Evolutionary conservation across 1,140 invertebrate genomes (phyloP).

Genomic region (Brachionus rotundiformis): DNA sequence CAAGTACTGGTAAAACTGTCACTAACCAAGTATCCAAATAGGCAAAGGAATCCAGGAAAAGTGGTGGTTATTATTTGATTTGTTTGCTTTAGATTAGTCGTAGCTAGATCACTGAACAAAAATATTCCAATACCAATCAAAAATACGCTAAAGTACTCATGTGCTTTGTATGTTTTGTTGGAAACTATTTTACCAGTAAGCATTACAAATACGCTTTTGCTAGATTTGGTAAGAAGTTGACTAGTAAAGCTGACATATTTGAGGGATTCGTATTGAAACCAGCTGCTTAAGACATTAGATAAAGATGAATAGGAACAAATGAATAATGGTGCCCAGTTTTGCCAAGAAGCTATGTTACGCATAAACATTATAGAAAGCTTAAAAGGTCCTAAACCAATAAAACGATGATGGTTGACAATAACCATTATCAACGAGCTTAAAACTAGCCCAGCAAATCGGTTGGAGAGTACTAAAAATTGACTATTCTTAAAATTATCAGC

Average conservation of each 20-base stretch:
- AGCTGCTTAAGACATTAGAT: conserved; percentile 46
- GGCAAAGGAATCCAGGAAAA: conserved; percentile 79
- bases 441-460: conserved; percentile 13
- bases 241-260: conserved; percentile 49
- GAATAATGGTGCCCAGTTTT: conserved; percentile 46
- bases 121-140: conserved; percentile 76
- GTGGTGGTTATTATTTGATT: conserved; percentile 70
- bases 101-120: conserved; percentile 31
- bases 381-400: neutral
- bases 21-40: conserved; percentile 77
- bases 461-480: conserved; percentile 43
- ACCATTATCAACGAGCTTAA: neutral
- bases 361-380: neutral
- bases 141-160: conserved; percentile 86
- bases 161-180: conserved; percentile 80
- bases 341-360: conserved; percentile 11
- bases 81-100: neutral
- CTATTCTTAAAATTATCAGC: conserved; percentile 26
- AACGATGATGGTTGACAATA: neutral
- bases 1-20: conserved; percentile 98
- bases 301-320: conserved; percentile 33
- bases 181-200: conserved; percentile 82
- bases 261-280: conserved; percentile 52
- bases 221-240: conserved; percentile 43
- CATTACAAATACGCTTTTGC: conserved; percentile 80